These are phyloP conservation scores for Drosophila conformis DNA, from an alignment of 2,888 invertebrate species.

Conservation along the genomic window DNA sequence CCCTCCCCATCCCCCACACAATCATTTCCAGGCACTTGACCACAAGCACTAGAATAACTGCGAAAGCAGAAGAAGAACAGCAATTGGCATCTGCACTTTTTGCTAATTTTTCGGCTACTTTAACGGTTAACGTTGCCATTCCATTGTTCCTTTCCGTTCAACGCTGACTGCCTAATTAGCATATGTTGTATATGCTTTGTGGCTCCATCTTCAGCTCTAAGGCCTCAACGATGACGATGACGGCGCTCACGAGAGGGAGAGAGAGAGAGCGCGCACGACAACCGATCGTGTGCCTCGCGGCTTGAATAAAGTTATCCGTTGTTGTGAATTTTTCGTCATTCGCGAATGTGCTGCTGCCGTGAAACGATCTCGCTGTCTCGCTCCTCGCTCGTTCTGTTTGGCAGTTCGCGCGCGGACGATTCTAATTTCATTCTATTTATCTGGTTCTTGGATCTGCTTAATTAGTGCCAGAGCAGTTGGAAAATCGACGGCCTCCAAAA, in stretches of 20 bases:
- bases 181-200: conserved; percentile 40
- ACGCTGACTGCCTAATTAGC: conserved; percentile 68
- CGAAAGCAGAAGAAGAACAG: conserved; percentile 28
- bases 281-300: conserved; percentile 37
- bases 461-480: conserved; percentile 1
- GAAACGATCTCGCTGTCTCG: conserved; percentile 55
- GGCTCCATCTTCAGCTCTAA: conserved; percentile 17
- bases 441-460: conserved; percentile 18
- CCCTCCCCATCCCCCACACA: background rate
- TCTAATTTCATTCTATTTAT: background rate
- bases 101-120: conserved; percentile 67
- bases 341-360: conserved; percentile 70
- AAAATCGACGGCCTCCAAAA: conserved; percentile 49
- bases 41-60: conserved; percentile 39
- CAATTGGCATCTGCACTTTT: conserved; percentile 54
- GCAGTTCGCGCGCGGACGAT: conserved; percentile 18
- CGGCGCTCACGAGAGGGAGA: conserved; percentile 12
- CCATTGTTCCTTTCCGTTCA: conserved; percentile 62
- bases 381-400: background rate
- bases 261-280: background rate
- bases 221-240: conserved; percentile 1
- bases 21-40: conserved; percentile 75
- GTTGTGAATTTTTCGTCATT: conserved; percentile 82
- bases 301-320: conserved; percentile 77
- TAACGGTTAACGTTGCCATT: conserved; percentile 66